Evolutionary conservation across 2,113 vertebrate species (phyloP).

Genomic region (Lota lota): DNA sequence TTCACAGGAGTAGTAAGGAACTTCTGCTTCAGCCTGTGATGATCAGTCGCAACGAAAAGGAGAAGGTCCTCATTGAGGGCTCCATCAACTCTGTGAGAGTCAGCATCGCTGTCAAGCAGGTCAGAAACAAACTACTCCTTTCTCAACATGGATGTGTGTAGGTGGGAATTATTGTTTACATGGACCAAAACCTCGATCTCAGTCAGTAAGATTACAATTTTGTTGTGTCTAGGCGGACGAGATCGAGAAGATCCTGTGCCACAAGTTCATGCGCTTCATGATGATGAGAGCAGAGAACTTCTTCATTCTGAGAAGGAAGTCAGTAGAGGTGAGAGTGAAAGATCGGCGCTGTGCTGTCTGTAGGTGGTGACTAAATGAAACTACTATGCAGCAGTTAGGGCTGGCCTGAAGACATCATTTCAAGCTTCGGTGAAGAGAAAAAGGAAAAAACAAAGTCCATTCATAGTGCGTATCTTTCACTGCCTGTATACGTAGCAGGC

Average conservation of each 20-base stretch:
- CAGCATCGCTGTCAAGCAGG: conserved; percentile 99
- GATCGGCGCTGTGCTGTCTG: no score
- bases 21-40: conserved; percentile 93
- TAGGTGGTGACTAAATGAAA: not conserved
- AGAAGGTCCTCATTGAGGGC: conserved; percentile 96
- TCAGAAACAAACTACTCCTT: conserved; percentile 42
- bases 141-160: not conserved
- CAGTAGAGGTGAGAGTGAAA: conserved; percentile 84
- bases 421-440: not conserved
- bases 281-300: conserved; percentile 99
- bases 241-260: conserved; percentile 98
- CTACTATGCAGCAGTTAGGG: not conserved
- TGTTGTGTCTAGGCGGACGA: conserved; percentile 84
- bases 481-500: no score
- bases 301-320: conserved; percentile 95
- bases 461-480: no score
- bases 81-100: conserved; percentile 98
- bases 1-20: conserved; percentile 93
- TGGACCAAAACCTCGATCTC: no score
- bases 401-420: not conserved
- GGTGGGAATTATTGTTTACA: no score
- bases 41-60: conserved; percentile 97
- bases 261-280: conserved; percentile 99
- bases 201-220: not conserved
- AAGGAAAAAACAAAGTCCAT: no score